Percentiles rank a stretch among this genome's conserved stretches.
These are phyloP conservation scores for Atlantisia rogersi DNA, from an alignment of 2,113 vertebrate species.

Conservation along the genomic window DNA sequence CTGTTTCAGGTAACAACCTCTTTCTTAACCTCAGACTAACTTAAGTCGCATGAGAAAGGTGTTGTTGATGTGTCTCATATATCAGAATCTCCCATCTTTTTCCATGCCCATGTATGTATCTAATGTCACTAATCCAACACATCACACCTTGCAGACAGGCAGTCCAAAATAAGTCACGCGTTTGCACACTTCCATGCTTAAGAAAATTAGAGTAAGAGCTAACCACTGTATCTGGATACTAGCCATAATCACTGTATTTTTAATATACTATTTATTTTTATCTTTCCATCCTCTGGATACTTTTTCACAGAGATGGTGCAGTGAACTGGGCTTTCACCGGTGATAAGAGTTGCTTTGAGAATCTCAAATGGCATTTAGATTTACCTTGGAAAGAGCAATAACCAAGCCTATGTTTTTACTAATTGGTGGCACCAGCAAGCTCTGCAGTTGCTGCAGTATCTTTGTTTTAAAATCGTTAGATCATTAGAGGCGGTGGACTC, in stretches of 20 bases:
- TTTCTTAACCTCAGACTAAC: background rate
- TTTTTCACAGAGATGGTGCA: background rate
- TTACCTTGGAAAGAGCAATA: constrained; percentile 43
- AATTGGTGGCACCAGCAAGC: background rate
- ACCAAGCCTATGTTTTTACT: constrained; percentile 21
- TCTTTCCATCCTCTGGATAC: background rate
- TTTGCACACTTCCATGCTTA: background rate
- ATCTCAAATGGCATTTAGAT: constrained; percentile 38
- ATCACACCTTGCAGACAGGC: background rate
- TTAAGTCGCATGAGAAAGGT: background rate
- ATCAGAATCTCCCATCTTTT: background rate
- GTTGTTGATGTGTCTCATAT: background rate
- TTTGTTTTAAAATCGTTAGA: constrained; percentile 61
- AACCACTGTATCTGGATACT: background rate
- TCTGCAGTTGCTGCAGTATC: constrained; percentile 29
- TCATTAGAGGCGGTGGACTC: constrained; percentile 34
- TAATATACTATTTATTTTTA: background rate
- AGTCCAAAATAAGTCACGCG: background rate
- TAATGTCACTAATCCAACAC: background rate
- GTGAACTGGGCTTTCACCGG: constrained; percentile 20
- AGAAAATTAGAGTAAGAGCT: constrained; percentile 15
- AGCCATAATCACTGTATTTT: background rate
- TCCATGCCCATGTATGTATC: background rate
- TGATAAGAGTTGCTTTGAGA: constrained; percentile 16
- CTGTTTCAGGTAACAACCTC: background rate